phyloP scores from a whole-genome alignment of 2,888 invertebrate species.

The Chaitophorus viminalis region DNA sequence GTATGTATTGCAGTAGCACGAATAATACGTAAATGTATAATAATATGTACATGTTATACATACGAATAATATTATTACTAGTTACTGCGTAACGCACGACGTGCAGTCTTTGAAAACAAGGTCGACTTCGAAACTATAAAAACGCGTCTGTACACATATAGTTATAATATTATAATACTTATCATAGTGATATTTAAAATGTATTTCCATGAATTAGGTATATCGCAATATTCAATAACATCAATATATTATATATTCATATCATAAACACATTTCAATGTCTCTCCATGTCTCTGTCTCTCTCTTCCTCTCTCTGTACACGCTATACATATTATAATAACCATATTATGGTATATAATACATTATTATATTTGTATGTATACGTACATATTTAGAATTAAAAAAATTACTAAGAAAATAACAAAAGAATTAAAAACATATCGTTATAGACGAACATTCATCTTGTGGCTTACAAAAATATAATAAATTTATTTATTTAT shows the following conservation, averaged over 20 bases:
- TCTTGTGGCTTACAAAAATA: background rate
- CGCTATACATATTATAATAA: background rate
- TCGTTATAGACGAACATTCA: background rate
- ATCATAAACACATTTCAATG: background rate
- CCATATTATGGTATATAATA: too few species aligned
- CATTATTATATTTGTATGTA: too few species aligned
- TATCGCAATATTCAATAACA: background rate
- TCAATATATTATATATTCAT: background rate
- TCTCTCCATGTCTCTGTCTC: background rate
- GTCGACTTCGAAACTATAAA: constrained; percentile 27
- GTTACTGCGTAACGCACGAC: background rate
- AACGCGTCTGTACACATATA: constrained; percentile 19
- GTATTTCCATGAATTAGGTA: background rate
- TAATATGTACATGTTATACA: background rate
- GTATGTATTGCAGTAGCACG: background rate
- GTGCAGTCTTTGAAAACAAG: constrained; percentile 7
- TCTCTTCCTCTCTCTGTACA: background rate
- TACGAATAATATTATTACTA: background rate
- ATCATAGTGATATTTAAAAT: background rate
- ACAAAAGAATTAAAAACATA: too few species aligned
- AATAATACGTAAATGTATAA: too few species aligned
- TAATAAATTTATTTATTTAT: too few species aligned
- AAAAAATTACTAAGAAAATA: too few species aligned
- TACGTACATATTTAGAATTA: background rate
- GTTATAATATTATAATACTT: background rate